Evolutionary conservation across 1,140 invertebrate genomes (phyloP).

Genomic region (Heliconius melpomene): DNA sequence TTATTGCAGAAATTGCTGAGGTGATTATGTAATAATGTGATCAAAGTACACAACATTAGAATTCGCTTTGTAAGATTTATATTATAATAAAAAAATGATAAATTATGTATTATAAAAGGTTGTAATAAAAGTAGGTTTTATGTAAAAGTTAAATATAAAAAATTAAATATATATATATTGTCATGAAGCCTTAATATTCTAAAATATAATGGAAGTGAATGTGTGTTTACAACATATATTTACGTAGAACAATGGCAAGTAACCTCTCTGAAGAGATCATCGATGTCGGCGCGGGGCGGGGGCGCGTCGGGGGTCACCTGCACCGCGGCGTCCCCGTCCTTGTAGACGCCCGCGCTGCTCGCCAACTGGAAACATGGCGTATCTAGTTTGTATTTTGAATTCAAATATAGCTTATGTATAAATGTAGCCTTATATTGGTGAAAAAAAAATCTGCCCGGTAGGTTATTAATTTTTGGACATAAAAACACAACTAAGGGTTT

Average conservation of each 20-base stretch:
- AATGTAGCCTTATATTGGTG: too few relatives aligned
- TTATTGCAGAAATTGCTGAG: not conserved
- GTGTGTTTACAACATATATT: not conserved
- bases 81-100: not conserved
- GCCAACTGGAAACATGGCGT: slow-evolving; percentile 37
- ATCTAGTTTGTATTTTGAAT: too few relatives aligned
- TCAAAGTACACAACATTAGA: not conserved
- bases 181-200: not conserved
- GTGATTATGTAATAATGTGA: not conserved
- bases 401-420: too few relatives aligned
- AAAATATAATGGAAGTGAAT: not conserved
- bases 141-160: not conserved
- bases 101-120: not conserved
- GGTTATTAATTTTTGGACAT: too few relatives aligned
- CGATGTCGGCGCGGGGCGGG: slow-evolving; percentile 37
- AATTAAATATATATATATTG: not conserved
- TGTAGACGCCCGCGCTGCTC: slow-evolving; percentile 42
- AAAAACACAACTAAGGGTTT: too few relatives aligned
- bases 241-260: slow-evolving; percentile 12
- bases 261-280: slow-evolving; percentile 52
- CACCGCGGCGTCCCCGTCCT: slow-evolving; percentile 31
- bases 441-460: too few relatives aligned
- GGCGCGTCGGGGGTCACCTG: slow-evolving; percentile 21
- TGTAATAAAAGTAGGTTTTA: too few relatives aligned
- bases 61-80: not conserved